Percentiles rank a stretch among this genome's conserved stretches.
Evolutionary conservation across 2,113 vertebrate species (phyloP).

Genomic region (Nothoprocta perdicaria): DNA sequence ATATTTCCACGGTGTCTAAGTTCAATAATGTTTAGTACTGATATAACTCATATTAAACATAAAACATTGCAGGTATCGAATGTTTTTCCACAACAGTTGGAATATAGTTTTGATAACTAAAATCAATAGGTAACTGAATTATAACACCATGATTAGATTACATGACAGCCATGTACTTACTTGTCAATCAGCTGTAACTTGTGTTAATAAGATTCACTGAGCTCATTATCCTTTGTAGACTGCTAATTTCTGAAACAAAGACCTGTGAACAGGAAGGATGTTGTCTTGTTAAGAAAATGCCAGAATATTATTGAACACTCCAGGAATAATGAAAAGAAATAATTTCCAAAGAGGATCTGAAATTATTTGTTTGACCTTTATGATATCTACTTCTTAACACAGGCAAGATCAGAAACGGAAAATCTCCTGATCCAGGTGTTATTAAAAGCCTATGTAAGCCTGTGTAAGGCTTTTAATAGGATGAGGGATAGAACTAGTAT

Average conservation of each 20-base stretch:
- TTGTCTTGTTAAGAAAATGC: conserved; percentile 42
- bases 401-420: background rate
- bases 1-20: background rate
- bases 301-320: conserved; percentile 31
- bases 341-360: conserved; percentile 19
- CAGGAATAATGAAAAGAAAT: conserved; percentile 20
- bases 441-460: background rate
- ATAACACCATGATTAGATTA: conserved; percentile 28
- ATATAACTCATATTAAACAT: background rate
- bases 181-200: conserved; percentile 61
- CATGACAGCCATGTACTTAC: conserved; percentile 42
- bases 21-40: background rate
- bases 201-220: conserved; percentile 61
- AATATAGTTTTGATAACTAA: conserved; percentile 1
- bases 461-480: background rate
- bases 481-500: background rate
- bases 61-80: background rate
- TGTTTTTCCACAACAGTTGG: background rate
- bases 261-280: conserved; percentile 41
- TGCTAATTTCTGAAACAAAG: conserved; percentile 48
- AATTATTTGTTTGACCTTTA: conserved; percentile 21
- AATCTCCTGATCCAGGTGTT: background rate
- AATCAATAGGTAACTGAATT: conserved; percentile 62
- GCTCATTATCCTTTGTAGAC: conserved; percentile 59
- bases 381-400: background rate